Percentiles rank a stretch among this genome's conserved stretches.
phyloP scores from a whole-genome alignment of 2,888 invertebrate genomes.

The Barypeithes pellucidus region DNA sequence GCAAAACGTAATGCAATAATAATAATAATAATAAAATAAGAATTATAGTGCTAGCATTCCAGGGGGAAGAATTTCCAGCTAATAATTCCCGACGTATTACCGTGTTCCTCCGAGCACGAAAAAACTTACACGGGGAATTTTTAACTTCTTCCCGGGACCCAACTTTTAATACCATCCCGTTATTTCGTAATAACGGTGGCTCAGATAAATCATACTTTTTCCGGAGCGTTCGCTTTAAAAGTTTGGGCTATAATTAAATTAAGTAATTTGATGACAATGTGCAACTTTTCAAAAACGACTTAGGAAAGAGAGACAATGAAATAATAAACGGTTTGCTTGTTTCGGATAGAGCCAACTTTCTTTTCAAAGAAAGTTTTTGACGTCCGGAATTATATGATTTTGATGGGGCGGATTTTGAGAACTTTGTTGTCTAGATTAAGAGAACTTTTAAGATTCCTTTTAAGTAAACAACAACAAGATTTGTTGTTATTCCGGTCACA shows the following conservation, averaged over 20 bases:
- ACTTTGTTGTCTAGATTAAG: constrained; percentile 1
- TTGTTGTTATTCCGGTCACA: background rate
- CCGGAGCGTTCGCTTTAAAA: constrained; percentile 43
- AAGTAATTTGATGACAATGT: constrained; percentile 59
- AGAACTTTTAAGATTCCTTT: background rate
- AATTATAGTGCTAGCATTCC: no score
- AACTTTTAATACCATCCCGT: constrained; percentile 52
- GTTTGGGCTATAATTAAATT: constrained; percentile 57
- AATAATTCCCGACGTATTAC: constrained; percentile 49
- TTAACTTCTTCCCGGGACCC: constrained; percentile 44
- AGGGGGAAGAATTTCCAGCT: constrained; percentile 45
- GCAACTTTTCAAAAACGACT: constrained; percentile 56
- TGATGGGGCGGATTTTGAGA: constrained; percentile 1
- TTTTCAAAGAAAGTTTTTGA: constrained; percentile 24
- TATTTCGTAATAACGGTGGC: constrained; percentile 49
- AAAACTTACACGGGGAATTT: constrained; percentile 46
- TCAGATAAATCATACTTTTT: constrained; percentile 53
- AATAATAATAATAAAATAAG: no score
- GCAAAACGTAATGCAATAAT: no score
- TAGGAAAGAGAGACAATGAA: constrained; percentile 56
- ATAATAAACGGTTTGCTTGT: constrained; percentile 59
- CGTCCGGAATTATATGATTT: background rate
- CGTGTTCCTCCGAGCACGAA: constrained; percentile 48
- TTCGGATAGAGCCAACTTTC: constrained; percentile 44
- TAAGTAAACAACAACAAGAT: background rate